phyloP scores from a whole-genome alignment of 1,140 invertebrate genomes.

The Orius laevigatus region DNA sequence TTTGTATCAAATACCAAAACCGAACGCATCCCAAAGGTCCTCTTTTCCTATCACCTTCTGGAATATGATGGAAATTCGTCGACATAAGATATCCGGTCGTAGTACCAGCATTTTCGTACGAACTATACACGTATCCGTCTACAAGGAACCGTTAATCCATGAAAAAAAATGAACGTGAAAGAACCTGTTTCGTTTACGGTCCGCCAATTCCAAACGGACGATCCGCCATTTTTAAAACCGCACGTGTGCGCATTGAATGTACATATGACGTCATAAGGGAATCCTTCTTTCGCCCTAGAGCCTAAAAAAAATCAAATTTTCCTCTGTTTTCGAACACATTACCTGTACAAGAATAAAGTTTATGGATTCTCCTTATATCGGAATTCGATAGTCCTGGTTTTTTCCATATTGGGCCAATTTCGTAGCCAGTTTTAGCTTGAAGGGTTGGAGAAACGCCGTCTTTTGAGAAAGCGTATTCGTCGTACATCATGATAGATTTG shows the following conservation, averaged over 20 bases:
- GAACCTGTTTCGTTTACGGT: conserved; percentile 19
- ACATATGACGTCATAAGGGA: conserved; percentile 22
- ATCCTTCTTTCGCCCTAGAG: conserved; percentile 18
- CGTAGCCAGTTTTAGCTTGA: conserved; percentile 18
- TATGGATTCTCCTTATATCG: conserved; percentile 21
- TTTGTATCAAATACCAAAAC: conserved; percentile 21
- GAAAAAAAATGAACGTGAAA: conserved; percentile 6
- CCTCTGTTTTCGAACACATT: not conserved
- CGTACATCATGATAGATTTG: conserved; percentile 25
- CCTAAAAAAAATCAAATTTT: conserved; percentile 12
- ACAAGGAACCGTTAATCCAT: conserved; percentile 6
- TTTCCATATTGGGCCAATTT: conserved; percentile 25
- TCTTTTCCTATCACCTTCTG: conserved; percentile 4
- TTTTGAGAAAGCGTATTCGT: conserved; percentile 26
- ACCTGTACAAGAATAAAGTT: conserved; percentile 23
- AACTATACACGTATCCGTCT: conserved; percentile 21
- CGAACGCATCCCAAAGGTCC: conserved; percentile 19
- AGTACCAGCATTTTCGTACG: conserved; percentile 16
- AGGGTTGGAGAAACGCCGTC: conserved; percentile 23
- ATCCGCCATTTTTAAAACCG: conserved; percentile 22
- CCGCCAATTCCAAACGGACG: conserved; percentile 22
- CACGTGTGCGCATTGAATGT: conserved; percentile 21
- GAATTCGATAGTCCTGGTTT: conserved; percentile 21
- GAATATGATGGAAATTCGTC: conserved; percentile 18
- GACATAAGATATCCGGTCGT: conserved; percentile 19